phyloP scores from a whole-genome alignment of 2,797 vertebrate genomes.

The Sebastolobus altivelis region DNA sequence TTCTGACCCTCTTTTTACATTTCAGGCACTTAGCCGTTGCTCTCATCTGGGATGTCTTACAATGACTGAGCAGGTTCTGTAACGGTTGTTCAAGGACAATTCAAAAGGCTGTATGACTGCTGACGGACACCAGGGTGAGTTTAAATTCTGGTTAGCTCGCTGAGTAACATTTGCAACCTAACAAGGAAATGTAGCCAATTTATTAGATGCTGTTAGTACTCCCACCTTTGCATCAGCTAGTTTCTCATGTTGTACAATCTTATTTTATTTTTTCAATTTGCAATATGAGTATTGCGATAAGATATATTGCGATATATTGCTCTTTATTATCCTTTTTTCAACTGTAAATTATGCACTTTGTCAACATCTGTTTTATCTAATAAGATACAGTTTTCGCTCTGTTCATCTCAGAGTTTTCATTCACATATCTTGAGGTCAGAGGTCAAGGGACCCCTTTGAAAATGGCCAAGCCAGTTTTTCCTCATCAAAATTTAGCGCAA shows the following conservation, averaged over 20 bases:
- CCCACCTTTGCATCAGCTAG: not conserved
- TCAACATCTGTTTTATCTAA: too few species aligned
- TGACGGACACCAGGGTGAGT: constrained; percentile 5
- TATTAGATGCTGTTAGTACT: not conserved
- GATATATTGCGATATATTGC: too few species aligned
- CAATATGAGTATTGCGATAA: too few species aligned
- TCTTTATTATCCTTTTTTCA: too few species aligned
- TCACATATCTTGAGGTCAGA: too few species aligned
- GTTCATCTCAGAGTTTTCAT: too few species aligned
- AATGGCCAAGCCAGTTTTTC: too few species aligned
- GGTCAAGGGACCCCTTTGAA: too few species aligned
- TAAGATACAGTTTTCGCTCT: too few species aligned
- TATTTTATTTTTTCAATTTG: too few species aligned
- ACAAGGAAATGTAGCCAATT: not conserved
- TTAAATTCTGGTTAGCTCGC: not conserved
- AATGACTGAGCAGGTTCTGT: constrained; percentile 29
- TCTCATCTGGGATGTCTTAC: constrained; percentile 20
- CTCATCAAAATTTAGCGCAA: too few species aligned
- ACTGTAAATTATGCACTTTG: too few species aligned
- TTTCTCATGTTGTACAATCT: not conserved
- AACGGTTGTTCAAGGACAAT: constrained; percentile 36
- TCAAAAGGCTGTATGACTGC: constrained; percentile 8
- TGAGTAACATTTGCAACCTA: not conserved
- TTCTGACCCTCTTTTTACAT: constrained; percentile 48
- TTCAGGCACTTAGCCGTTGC: constrained; percentile 20